Base-by-base conservation (phyloP, 2,888 invertebrate genomes). In the Falcaria lacertinaria region DNA sequence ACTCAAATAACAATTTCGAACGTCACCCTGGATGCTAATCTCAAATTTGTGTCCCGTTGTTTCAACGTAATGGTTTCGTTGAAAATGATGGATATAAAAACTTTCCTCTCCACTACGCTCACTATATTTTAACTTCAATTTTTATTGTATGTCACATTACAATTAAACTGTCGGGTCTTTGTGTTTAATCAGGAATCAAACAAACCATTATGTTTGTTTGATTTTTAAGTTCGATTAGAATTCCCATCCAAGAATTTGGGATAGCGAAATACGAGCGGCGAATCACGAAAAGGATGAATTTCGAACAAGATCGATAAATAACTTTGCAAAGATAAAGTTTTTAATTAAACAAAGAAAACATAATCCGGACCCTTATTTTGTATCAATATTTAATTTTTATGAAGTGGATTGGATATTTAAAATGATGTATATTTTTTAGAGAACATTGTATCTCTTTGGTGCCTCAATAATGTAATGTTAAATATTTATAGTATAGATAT, bases 1-100 rank as follows among this genome's bases (percentile, higher is more conserved):
- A 56, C 58, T 52, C 60, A 55, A 55, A 52, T 56, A 52, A 46
- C 48, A 45, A 55, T 60, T 60, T 52, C 45, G 55, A 57, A 51
- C 54, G 57, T 57, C 62, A 59, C 50, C 48, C 45, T 45, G 47
- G 44, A 54, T 52, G 17, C 16, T 39, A 33, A 39, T 14, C 14
- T 39, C 17, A 38, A 38, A 34, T 37, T 37, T 22, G 37, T 37
- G 37, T 37, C 13, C 14, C 36, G 36, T 36, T 36, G 22, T 22
- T 36, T 36, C 35, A n/a, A n/a, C 14, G 14, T 36, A 22, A 36
- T 36, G 22, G 36, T 36, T 36, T 22, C 22, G 33, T 14, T 14
- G 33, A 14, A 33, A 15, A 28, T 28, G 6, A 28, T 28, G 8
- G 11, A 28, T 28, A 11, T 11, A 28, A 28, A 11, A 28, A 28